Conservation (phyloP, 2,113 vertebrate genomes). For the Ceuthmochares aereus region DNA sequence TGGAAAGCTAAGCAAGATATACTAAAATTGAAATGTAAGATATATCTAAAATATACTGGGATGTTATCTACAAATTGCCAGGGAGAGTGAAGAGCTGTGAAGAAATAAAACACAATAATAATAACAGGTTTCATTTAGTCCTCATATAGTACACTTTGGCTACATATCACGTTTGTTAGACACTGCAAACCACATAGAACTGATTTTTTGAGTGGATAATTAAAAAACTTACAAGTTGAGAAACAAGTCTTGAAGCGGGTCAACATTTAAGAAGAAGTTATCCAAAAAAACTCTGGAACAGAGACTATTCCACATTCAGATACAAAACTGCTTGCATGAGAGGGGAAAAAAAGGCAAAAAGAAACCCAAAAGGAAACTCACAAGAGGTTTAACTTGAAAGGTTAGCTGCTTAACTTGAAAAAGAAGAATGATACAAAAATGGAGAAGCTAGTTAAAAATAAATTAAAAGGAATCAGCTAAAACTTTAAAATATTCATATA, state of each 20-base stretch:
- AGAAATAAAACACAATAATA: not conserved
- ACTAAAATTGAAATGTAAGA: not conserved
- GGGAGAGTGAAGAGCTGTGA: not conserved
- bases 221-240: not conserved
- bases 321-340: not conserved
- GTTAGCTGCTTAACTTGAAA: slow-evolving; percentile 36
- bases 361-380: slow-evolving; percentile 2
- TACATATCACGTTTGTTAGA: not conserved
- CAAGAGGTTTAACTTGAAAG: slow-evolving; percentile 49
- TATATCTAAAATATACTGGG: not conserved
- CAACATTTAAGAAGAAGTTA: not conserved
- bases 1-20: not conserved
- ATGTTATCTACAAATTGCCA: not conserved
- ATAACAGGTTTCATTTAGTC: not conserved
- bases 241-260: not conserved
- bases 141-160: not conserved
- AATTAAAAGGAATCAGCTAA: slow-evolving; percentile 50
- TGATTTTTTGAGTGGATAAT: not conserved
- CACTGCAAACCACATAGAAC: not conserved
- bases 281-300: not conserved
- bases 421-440: slow-evolving; percentile 41
- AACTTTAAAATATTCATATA: slow-evolving; percentile 53
- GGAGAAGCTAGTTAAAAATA: slow-evolving; percentile 62
- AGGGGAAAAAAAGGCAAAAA: not conserved
- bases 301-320: not conserved